These are phyloP conservation scores for Nymphicus hollandicus DNA, from an alignment of 2,113 vertebrate genomes.

Conservation along the genomic window DNA sequence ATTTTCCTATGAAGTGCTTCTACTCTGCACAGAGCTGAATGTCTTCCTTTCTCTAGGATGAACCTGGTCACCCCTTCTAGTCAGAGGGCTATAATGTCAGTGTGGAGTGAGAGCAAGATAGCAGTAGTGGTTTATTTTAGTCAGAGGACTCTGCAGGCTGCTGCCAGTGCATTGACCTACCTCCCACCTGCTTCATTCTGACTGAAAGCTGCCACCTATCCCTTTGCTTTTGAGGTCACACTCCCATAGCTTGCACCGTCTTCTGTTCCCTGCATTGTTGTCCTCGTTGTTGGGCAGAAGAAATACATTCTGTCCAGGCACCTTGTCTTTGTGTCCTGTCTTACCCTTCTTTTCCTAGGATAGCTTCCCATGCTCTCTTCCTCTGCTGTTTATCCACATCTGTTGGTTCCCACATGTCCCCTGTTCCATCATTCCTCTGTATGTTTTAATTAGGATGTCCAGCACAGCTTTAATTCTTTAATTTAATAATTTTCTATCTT, in stretches of 20 bases:
- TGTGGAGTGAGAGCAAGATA: background rate
- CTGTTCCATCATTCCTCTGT: background rate
- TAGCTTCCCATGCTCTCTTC: background rate
- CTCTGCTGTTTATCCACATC: background rate
- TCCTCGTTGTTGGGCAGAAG: background rate
- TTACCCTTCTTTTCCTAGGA: background rate
- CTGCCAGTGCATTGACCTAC: background rate
- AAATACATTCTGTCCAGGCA: background rate
- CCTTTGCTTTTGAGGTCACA: background rate
- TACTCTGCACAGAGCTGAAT: background rate
- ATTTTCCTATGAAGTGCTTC: background rate
- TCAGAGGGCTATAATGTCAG: background rate
- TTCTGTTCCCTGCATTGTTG: background rate
- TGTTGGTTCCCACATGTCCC: background rate
- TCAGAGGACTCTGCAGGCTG: background rate
- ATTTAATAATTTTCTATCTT: conserved; percentile 23
- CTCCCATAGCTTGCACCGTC: background rate
- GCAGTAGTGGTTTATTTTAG: background rate
- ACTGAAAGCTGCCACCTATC: background rate
- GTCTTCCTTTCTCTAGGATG: background rate
- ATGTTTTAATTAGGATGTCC: background rate
- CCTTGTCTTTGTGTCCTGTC: background rate
- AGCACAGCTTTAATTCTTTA: background rate
- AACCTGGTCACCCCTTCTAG: background rate
- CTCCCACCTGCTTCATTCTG: background rate